Conservation (phyloP, 2,888 invertebrate species). For the Neoscelio sp. region DNA sequence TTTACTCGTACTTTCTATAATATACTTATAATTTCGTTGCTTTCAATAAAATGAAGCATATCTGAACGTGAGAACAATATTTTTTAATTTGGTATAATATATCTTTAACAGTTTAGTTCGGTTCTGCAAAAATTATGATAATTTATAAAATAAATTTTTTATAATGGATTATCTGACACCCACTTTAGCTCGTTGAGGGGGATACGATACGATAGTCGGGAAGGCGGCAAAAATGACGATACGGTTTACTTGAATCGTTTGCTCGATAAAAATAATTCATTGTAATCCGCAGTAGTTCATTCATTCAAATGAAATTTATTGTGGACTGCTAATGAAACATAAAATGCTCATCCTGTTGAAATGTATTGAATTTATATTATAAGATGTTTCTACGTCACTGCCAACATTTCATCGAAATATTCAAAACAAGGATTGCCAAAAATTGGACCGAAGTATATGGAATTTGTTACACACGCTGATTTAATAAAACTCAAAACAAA, state of each 20-base stretch:
- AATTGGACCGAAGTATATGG: neutral
- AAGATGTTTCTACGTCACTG: conserved; percentile 20
- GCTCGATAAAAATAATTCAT: conserved; percentile 57
- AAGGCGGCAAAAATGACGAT: conserved; percentile 56
- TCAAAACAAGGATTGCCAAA: neutral
- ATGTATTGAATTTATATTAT: conserved; percentile 13
- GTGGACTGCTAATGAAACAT: conserved; percentile 45
- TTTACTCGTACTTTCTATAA: no score
- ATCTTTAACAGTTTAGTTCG: neutral
- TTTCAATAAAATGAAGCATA: no score
- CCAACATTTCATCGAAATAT: neutral
- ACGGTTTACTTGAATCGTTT: conserved; percentile 35
- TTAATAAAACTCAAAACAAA: no score
- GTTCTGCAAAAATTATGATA: conserved; percentile 35
- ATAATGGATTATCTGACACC: conserved; percentile 35
- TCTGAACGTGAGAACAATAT: no score
- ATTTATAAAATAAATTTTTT: conserved; percentile 33
- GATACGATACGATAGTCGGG: conserved; percentile 48
- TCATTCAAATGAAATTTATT: conserved; percentile 45
- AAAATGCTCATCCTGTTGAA: conserved; percentile 34
- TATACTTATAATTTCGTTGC: no score
- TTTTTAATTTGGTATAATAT: no score
- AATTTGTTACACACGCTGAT: no score
- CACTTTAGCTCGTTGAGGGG: conserved; percentile 43
- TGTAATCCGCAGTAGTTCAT: conserved; percentile 45